Base-by-base conservation (phyloP, 1,140 invertebrate species). In the Zaprionus lachaisei region DNA sequence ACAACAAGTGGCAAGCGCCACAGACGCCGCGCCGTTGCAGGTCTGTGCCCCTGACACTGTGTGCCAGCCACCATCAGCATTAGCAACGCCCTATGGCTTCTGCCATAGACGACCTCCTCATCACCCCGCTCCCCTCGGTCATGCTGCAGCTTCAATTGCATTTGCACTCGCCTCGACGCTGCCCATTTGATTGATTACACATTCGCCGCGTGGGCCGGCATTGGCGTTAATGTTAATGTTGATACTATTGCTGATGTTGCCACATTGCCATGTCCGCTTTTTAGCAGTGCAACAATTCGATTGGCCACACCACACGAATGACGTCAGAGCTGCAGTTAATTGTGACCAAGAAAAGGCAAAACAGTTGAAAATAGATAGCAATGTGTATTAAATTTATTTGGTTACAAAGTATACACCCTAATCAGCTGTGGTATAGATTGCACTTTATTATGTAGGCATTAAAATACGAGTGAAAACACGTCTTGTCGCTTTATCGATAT, bases 151-250 rank as follows among this genome's bases (percentile, higher is more conserved):
- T 15, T 3, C 61, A 9, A 15, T 9, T 38, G 28, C 20, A 11
- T 17, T 26, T n/a, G 51, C 4, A 58, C 4, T 37, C 31, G 14
- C 62, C 51, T 15, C 12, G 24, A 24, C 58, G 63, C 55, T 73
- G 81, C 72, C 55, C 84, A 79, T 77, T 85, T 90, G 85, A 90
- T 90, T 90, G 85, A 90, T 90, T 90, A 85, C 85, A 82, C 67
- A 90, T 78, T 60, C 77, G 75, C 65, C 74, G 85, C 79, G 84
- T 89, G 81, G 84, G 84, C 65, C 57, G 82, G 24, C 28, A 47
- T 17, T 47, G 71, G 37, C 26, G 55, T 57, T 67, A 72, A 72
- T 72, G 70, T 70, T 75, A 64, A 76, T 72, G 66, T 64, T 72
- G 26, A 61, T 72, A 71, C 67, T 84, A 72, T 68, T 75, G 79